phyloP scores from a whole-genome alignment of 2,888 invertebrate species.

The Syrista parreyssii region DNA sequence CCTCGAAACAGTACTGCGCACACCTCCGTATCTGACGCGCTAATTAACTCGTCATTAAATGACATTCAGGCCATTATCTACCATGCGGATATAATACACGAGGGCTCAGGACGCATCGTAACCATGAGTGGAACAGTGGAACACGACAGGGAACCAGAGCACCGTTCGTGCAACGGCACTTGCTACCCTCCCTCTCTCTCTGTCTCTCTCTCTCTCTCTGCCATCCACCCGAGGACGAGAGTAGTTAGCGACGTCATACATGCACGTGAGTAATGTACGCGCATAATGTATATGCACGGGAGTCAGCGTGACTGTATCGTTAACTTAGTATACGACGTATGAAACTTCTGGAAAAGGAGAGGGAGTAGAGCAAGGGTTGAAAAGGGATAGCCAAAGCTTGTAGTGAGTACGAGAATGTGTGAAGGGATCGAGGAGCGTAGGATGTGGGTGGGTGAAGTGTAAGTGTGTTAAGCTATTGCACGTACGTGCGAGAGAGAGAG shows the following conservation, averaged over 20 bases:
- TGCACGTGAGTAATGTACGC: background rate
- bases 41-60: conserved; percentile 7
- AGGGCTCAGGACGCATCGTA: background rate
- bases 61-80: conserved; percentile 1
- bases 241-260: conserved; percentile 1
- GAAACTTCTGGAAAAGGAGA: background rate
- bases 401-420: background rate
- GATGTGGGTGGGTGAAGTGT: background rate
- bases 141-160: background rate
- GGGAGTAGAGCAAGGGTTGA: background rate
- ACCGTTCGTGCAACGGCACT: background rate
- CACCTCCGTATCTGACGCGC: background rate
- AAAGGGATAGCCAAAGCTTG: background rate
- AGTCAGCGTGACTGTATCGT: background rate
- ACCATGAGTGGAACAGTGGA: background rate
- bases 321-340: background rate
- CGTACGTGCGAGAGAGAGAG: background rate
- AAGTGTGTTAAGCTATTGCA: background rate
- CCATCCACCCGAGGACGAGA: background rate
- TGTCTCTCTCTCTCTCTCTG: background rate
- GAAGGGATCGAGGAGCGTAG: background rate
- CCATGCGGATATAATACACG: background rate
- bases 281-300: background rate
- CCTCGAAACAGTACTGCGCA: background rate
- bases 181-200: background rate